Evolutionary conservation across 2,797 vertebrate genomes (phyloP), one percentile per base, ranked within the genome.

Genomic region (Bovichtus diacanthus): DNA sequence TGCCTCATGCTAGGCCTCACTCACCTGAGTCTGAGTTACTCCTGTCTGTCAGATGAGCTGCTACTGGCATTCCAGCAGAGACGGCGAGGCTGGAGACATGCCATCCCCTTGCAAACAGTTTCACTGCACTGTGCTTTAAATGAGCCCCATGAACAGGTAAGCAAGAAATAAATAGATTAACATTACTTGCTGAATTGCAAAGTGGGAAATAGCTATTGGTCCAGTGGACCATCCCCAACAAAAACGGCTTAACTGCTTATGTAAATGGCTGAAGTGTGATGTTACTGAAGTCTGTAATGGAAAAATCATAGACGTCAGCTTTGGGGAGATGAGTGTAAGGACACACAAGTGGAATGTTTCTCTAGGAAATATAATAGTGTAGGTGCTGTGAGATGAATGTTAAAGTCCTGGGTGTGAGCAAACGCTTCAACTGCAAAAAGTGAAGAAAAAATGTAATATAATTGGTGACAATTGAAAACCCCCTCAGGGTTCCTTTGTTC

Each of bases 31-130:
- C 87, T 95, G 50, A 95, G 91, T 85, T 96, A 95, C 76, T 94
- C 91, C 62, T 95, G 93, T 25, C 49, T 96, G 76, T 95, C 94
- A 0, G 91, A 96, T 2, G 90, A 95, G 64, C 83, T 96, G 74
- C 93, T 96, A 0, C 74, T 84, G 21, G 85, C 77, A n/a, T 63
- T 95, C 15, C 62, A 62, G 41, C 25, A 62, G 15, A 77, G 38
- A 38, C 15, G 9, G 10, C 0, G 4, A 34, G 41, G 15, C 15
- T 2, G 8, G 50, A 34, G 76, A 51, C 47, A 55, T 21, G 73
- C 71, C 47, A 64, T 68, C 6, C 83, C 87, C 36, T 86, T 95
- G 44, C 44, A 84, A 68, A 91, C 70, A 25, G 77, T 96, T 29
- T 93, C 93, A 53, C 91, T 96, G 84, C 87, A 92, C 31, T 95